A percentile compares a stretch with the other conserved stretches of the same genome.
Evolutionary conservation across 2,113 vertebrate species (phyloP).

Genomic region (Martes martes): DNA sequence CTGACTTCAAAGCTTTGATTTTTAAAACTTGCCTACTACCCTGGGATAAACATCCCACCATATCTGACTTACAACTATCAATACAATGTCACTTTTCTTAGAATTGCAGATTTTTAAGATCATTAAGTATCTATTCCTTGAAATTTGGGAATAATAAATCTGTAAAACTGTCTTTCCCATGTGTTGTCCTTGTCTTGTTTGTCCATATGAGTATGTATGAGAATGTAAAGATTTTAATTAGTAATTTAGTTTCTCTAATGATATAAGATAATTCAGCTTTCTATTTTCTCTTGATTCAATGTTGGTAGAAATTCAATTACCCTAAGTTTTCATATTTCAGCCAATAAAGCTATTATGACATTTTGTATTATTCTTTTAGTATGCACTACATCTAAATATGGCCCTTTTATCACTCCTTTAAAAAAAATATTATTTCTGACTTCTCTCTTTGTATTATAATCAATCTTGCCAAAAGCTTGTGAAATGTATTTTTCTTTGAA

Average conservation of each 20-base stretch:
- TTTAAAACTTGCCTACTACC: background rate
- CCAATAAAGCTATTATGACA: background rate
- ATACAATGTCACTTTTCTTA: background rate
- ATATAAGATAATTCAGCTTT: background rate
- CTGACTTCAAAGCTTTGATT: background rate
- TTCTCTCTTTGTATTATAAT: background rate
- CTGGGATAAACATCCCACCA: background rate
- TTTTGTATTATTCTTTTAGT: background rate
- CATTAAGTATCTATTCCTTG: background rate
- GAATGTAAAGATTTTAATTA: background rate
- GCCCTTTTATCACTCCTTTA: background rate
- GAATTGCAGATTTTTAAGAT: background rate
- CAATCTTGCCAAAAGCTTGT: background rate
- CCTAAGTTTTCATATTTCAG: background rate
- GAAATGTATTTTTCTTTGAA: conserved; percentile 19
- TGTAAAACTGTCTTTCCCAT: background rate
- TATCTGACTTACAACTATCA: background rate
- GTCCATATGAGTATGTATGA: background rate
- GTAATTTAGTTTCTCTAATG: background rate
- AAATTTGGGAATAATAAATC: background rate
- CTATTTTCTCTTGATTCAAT: background rate
- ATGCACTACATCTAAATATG: background rate
- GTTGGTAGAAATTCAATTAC: background rate
- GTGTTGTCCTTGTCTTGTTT: background rate
- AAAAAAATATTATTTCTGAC: background rate